phyloP scores from a whole-genome alignment of 2,888 invertebrate genomes.

The Mellilla xanthometata region DNA sequence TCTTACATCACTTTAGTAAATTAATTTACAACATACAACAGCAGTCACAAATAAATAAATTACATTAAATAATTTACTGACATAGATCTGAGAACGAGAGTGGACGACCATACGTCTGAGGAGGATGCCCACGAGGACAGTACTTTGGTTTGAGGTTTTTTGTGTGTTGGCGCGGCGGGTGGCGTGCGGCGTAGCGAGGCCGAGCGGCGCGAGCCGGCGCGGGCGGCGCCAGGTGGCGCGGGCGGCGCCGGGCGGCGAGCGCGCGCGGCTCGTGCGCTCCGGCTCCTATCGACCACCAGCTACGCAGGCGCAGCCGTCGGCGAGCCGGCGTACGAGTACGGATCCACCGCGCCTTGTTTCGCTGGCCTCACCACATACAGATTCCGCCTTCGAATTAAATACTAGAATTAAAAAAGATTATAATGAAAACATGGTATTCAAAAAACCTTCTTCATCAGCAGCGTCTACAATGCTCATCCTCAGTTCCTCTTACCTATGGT shows the following conservation, averaged over 20 bases:
- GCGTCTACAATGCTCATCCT: background rate
- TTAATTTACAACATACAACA: conserved; percentile 70
- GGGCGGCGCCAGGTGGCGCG: conserved; percentile 13
- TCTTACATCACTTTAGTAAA: conserved; percentile 71
- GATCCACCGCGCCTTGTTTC: conserved; percentile 79
- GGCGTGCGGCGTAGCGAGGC: conserved; percentile 11
- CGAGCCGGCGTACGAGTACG: conserved; percentile 81
- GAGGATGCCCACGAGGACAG: conserved; percentile 60
- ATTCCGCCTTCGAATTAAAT: conserved; percentile 84
- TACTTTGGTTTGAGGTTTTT: conserved; percentile 77
- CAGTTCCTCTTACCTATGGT: conserved; percentile 85
- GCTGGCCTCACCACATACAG: conserved; percentile 84
- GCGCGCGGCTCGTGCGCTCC: background rate
- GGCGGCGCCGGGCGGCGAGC: background rate
- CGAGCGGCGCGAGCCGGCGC: background rate
- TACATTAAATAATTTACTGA: conserved; percentile 79
- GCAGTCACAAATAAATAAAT: conserved; percentile 79
- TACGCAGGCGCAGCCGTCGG: conserved; percentile 59
- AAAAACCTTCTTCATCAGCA: background rate
- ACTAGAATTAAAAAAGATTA: conserved; percentile 75
- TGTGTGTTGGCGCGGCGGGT: conserved; percentile 51
- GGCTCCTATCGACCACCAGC: conserved; percentile 31
- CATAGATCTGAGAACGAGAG: conserved; percentile 70
- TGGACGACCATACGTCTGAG: conserved; percentile 59
- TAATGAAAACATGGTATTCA: conserved; percentile 13